Conservation (phyloP, 2,888 invertebrate species). For the Ectemnius lituratus region DNA sequence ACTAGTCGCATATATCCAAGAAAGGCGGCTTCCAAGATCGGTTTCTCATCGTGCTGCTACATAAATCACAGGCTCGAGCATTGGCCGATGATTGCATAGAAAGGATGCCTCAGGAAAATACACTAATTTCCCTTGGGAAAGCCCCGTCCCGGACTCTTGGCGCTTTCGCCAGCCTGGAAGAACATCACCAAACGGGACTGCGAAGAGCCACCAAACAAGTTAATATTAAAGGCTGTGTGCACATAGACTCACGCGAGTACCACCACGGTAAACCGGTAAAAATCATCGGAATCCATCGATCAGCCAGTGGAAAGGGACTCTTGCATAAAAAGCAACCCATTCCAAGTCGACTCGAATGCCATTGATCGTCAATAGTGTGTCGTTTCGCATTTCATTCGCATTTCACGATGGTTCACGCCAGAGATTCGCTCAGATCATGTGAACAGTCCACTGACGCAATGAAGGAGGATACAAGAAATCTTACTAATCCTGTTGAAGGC, state of each 20-base stretch:
- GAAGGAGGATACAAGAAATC: neutral
- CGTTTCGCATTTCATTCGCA: conserved; percentile 23
- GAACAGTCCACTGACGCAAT: neutral
- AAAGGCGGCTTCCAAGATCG: neutral
- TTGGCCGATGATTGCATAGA: conserved; percentile 22
- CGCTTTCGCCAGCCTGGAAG: conserved; percentile 1
- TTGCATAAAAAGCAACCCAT: no score
- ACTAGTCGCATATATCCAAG: no score
- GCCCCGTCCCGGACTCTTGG: neutral
- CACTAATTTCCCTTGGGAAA: conserved; percentile 17
- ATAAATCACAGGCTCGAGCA: neutral
- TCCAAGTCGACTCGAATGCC: no score
- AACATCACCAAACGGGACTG: neutral
- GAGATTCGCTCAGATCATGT: neutral
- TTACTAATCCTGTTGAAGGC: conserved; percentile 10
- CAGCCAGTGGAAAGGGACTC: no score
- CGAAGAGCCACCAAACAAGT: neutral
- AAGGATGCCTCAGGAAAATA: conserved; percentile 12
- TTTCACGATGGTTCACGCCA: neutral
- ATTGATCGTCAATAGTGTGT: no score
- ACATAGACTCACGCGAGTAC: conserved; percentile 6
- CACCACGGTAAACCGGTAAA: neutral
- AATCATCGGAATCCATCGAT: no score
- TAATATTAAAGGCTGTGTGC: conserved; percentile 13
- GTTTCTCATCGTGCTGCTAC: conserved; percentile 1